Conservation (phyloP, 2,888 invertebrate genomes). For the Theretra japonica region DNA sequence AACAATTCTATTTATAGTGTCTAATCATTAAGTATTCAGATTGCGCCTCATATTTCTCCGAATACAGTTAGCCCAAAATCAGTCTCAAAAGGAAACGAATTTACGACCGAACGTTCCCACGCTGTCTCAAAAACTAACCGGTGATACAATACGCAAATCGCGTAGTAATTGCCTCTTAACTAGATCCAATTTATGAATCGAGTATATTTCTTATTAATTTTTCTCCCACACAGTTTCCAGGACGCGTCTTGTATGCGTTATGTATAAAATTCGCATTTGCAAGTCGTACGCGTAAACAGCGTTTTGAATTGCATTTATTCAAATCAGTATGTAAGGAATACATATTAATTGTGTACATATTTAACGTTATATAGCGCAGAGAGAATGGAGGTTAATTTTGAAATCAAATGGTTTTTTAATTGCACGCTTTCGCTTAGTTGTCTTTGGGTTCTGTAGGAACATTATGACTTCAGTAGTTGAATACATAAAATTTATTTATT, state of each 20-base stretch:
- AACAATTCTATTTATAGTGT: not conserved
- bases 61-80: not conserved
- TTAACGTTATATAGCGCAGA: constrained; percentile 55
- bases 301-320: constrained; percentile 68
- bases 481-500: no score
- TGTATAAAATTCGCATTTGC: constrained; percentile 41
- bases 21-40: constrained; percentile 2
- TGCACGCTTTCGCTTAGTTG: not conserved
- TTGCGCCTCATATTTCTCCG: not conserved
- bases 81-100: constrained; percentile 5
- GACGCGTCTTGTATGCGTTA: not conserved
- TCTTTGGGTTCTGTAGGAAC: not conserved
- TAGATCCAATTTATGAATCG: not conserved
- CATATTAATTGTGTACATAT: constrained; percentile 77
- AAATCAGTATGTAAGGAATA: constrained; percentile 59
- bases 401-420: constrained; percentile 15
- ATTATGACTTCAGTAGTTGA: not conserved
- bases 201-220: constrained; percentile 2
- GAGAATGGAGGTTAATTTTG: not conserved
- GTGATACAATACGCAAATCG: constrained; percentile 43
- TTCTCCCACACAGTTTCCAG: constrained; percentile 17
- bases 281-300: constrained; percentile 52
- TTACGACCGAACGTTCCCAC: not conserved
- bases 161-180: constrained; percentile 32
- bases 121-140: constrained; percentile 36